A percentile compares a stretch with the other conserved stretches of the same genome.
phyloP scores from a whole-genome alignment of 2,888 invertebrate genomes.

The Coremacera marginata region DNA sequence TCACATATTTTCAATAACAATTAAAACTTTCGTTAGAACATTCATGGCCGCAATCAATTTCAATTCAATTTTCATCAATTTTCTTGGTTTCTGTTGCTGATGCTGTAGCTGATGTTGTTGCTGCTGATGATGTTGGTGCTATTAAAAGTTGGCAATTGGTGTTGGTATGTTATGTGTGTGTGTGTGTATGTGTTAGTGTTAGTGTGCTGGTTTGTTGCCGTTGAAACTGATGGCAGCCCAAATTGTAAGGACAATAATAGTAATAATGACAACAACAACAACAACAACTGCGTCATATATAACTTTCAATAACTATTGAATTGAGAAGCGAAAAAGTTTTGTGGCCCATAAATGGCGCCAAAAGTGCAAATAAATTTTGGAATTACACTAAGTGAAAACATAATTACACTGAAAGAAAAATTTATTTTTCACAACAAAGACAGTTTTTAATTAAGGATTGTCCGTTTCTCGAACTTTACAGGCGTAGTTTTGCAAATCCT shows the following conservation, averaged over 20 bases:
- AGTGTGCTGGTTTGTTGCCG: background rate
- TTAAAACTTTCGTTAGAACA: slow-evolving; percentile 51
- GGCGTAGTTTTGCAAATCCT: no score
- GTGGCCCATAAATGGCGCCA: no score
- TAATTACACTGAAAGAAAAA: no score
- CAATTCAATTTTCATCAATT: slow-evolving; percentile 48
- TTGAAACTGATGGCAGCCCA: background rate
- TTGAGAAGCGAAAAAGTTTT: background rate
- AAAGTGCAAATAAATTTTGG: no score
- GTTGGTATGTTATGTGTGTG: background rate
- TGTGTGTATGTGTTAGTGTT: background rate
- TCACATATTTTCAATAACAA: slow-evolving; percentile 47
- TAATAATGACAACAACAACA: slow-evolving; percentile 7
- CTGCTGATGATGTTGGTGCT: background rate
- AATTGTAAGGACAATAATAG: background rate
- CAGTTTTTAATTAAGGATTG: no score
- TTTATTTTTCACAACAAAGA: no score
- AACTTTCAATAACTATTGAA: background rate
- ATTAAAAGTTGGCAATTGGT: background rate
- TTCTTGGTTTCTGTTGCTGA: background rate
- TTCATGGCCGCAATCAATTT: slow-evolving; percentile 53
- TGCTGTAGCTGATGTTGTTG: background rate
- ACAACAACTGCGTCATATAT: background rate
- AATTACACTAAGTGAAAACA: no score
- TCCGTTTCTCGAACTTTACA: no score